These are phyloP conservation scores for Crocuta crocuta DNA, from an alignment of 2,113 vertebrate species.

Conservation along the genomic window DNA sequence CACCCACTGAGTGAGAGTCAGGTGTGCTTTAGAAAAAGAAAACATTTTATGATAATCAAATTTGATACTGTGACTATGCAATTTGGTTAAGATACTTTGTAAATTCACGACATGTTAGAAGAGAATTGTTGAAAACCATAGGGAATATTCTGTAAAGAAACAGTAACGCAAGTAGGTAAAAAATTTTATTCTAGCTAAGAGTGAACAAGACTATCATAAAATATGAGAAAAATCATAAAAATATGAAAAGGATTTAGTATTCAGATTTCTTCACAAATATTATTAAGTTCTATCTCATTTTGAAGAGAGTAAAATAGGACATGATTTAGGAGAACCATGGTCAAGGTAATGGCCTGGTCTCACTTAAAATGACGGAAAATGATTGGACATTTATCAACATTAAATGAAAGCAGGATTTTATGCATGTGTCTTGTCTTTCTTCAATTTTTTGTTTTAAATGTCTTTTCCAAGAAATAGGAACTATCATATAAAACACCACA, in stretches of 20 bases:
- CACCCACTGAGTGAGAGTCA: not conserved
- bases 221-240: not conserved
- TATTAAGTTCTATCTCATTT: not conserved
- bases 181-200: not conserved
- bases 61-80: not conserved
- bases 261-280: not conserved
- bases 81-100: not conserved
- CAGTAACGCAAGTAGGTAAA: not conserved
- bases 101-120: not conserved
- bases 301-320: not conserved
- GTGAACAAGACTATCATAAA: not conserved
- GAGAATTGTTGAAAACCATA: not conserved
- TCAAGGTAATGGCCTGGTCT: not conserved
- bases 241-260: not conserved
- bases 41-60: not conserved
- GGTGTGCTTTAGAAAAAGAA: not conserved
- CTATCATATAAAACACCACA: not conserved
- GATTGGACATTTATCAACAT: not conserved
- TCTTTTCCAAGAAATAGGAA: not conserved
- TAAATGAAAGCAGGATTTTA: not conserved
- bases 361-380: not conserved
- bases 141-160: not conserved
- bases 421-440: not conserved
- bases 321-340: not conserved
- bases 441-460: not conserved